These are phyloP conservation scores for Alethe castanea DNA, from an alignment of 2,113 vertebrate species.

Conservation along the genomic window DNA sequence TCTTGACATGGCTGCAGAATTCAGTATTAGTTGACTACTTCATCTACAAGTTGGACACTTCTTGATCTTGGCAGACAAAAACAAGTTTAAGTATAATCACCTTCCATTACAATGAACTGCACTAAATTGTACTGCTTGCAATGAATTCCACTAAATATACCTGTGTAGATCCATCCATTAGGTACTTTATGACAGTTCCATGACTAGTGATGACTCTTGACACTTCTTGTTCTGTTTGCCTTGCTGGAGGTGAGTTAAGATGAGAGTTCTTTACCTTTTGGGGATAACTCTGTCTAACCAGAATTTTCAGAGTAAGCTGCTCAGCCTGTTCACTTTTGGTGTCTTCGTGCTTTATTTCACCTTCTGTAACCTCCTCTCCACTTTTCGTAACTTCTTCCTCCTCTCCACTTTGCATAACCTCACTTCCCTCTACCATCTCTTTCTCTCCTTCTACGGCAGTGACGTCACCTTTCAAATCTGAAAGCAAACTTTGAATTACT, in stretches of 20 bases:
- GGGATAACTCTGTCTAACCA: constrained; percentile 84
- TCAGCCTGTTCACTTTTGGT: neutral
- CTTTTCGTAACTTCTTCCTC: neutral
- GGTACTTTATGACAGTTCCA: constrained; percentile 85
- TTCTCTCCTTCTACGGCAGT: neutral
- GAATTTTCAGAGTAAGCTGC: constrained; percentile 53
- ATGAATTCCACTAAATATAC: constrained; percentile 59
- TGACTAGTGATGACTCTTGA: constrained; percentile 82
- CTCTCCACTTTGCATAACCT: neutral
- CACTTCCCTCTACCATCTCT: neutral
- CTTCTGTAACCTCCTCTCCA: neutral
- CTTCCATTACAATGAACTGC: neutral
- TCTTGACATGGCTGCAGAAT: neutral
- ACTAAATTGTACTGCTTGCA: neutral
- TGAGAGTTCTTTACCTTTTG: constrained; percentile 58
- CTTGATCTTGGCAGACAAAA: neutral
- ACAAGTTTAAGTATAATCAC: neutral
- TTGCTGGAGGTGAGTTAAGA: constrained; percentile 21
- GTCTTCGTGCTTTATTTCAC: neutral
- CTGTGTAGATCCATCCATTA: constrained; percentile 85
- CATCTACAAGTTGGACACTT: neutral
- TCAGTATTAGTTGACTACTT: neutral
- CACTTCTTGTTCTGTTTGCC: constrained; percentile 71
- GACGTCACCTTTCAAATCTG: neutral
- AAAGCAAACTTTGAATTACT: constrained; percentile 2